Conservation (phyloP, 2,888 invertebrate species). For the Sericinus montela region DNA sequence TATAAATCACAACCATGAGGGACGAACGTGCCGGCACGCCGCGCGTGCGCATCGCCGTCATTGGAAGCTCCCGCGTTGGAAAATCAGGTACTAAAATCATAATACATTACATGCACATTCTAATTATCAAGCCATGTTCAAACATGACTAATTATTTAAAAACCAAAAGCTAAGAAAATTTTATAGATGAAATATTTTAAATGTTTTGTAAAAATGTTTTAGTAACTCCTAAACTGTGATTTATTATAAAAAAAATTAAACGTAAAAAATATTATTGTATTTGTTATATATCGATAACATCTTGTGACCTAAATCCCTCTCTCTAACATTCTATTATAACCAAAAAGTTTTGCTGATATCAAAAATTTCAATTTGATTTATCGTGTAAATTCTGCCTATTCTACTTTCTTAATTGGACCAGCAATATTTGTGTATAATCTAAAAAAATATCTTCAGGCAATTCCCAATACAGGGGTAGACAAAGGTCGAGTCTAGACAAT, state of each 20-base stretch:
- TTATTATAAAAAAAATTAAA: too few relatives aligned
- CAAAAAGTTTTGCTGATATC: conserved; percentile 35
- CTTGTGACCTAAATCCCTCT: conserved; percentile 44
- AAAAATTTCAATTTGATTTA: conserved; percentile 23
- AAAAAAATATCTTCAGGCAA: too few relatives aligned
- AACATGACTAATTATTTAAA: too few relatives aligned
- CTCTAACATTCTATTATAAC: conserved; percentile 30
- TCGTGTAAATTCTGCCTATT: conserved; percentile 21
- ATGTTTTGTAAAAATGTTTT: too few relatives aligned
- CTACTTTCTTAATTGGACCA: conserved; percentile 8
- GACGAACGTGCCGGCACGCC: conserved; percentile 82
- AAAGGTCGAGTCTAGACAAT: too few relatives aligned
- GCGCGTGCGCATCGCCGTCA: conserved; percentile 85
- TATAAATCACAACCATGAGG: conserved; percentile 50
- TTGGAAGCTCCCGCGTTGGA: conserved; percentile 88
- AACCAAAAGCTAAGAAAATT: too few relatives aligned
- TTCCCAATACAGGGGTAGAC: too few relatives aligned
- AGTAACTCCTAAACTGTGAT: too few relatives aligned
- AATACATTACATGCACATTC: too few relatives aligned
- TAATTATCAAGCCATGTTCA: too few relatives aligned
- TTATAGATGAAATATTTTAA: too few relatives aligned
- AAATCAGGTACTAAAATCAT: conserved; percentile 84
- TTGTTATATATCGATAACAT: conserved; percentile 26
- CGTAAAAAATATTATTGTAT: not conserved
- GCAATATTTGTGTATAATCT: too few relatives aligned